These are phyloP conservation scores for Drosophila leontia DNA, from an alignment of 1,140 invertebrate genomes.

Conservation along the genomic window DNA sequence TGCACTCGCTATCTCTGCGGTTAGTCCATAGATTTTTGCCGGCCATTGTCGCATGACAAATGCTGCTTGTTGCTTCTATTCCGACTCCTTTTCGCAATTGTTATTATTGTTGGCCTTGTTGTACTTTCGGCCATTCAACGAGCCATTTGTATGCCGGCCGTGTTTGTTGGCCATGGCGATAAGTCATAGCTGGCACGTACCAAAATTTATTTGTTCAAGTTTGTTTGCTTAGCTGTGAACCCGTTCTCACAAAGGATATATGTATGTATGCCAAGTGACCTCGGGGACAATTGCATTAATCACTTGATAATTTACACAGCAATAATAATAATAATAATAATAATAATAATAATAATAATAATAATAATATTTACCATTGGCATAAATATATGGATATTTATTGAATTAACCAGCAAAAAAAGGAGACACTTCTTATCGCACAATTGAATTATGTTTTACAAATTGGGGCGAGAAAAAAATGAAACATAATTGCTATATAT, in stretches of 20 bases:
- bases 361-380: conserved; percentile 32
- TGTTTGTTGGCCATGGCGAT: conserved; percentile 43
- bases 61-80: conserved; percentile 66
- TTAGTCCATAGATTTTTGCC: conserved; percentile 69
- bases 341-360: conserved; percentile 42
- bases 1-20: conserved; percentile 35
- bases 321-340: conserved; percentile 41
- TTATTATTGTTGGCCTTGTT: conserved; percentile 46
- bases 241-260: conserved; percentile 23
- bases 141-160: conserved; percentile 64
- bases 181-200: conserved; percentile 73
- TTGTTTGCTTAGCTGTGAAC: conserved; percentile 45
- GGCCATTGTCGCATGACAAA: conserved; percentile 71
- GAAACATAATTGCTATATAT: conserved; percentile 1
- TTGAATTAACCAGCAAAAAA: conserved; percentile 49
- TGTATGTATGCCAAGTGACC: conserved; percentile 9
- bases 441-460: conserved; percentile 27
- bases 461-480: conserved; percentile 12
- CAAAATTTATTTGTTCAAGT: conserved; percentile 75
- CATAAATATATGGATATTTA: conserved; percentile 55
- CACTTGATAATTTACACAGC: conserved; percentile 61
- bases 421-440: conserved; percentile 16
- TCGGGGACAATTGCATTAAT: conserved; percentile 54
- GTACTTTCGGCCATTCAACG: conserved; percentile 46
- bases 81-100: conserved; percentile 27